Evolutionary conservation across 1,140 invertebrate genomes (phyloP).

Genomic region (Planococcus citri): DNA sequence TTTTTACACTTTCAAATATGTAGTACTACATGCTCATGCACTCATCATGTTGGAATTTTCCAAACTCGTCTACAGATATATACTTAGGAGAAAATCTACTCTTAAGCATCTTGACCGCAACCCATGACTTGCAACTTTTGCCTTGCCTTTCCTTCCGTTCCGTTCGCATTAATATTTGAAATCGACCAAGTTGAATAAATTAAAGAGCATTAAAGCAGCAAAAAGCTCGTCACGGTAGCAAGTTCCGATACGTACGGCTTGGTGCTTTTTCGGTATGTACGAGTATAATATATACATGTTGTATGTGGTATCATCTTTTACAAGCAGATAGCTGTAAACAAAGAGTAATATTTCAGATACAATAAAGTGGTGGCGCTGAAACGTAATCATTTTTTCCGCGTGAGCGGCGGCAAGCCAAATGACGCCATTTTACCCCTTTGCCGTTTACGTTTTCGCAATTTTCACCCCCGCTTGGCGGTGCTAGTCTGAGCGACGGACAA

Average conservation of each 20-base stretch:
- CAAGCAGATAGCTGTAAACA: constrained; percentile 15
- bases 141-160: too few relatives aligned
- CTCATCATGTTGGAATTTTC: too few relatives aligned
- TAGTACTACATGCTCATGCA: too few relatives aligned
- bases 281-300: neutral
- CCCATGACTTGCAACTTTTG: neutral
- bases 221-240: neutral
- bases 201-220: constrained; percentile 1
- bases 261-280: neutral
- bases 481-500: neutral
- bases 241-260: neutral
- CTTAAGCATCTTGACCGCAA: too few relatives aligned
- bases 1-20: too few relatives aligned
- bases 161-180: neutral
- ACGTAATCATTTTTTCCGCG: constrained; percentile 19
- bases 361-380: constrained; percentile 5
- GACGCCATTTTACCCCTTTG: constrained; percentile 10
- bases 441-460: neutral
- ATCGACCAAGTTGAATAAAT: neutral
- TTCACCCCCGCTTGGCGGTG: neutral
- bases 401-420: constrained; percentile 5
- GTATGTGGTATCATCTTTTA: constrained; percentile 13
- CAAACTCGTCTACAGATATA: too few relatives aligned
- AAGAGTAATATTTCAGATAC: constrained; percentile 17
- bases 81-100: too few relatives aligned